Evolutionary conservation across 1,140 invertebrate genomes (phyloP).

Genomic region (Scaptomyza graminum): DNA sequence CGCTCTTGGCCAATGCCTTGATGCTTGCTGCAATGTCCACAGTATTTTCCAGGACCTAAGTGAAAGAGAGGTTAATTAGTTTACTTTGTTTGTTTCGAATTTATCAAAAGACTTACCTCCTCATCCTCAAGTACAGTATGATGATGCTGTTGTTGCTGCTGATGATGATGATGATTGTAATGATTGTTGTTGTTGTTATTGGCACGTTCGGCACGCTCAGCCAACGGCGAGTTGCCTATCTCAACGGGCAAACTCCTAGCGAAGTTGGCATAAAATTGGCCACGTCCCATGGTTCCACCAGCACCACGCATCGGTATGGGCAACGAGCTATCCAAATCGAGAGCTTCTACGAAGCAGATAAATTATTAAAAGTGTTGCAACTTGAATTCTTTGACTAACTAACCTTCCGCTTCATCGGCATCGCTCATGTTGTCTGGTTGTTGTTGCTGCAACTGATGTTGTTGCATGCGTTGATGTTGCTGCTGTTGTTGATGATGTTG

Average conservation of each 20-base stretch:
- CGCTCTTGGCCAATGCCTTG: constrained; percentile 92
- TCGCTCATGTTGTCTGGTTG: constrained; percentile 67
- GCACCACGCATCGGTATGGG: constrained; percentile 59
- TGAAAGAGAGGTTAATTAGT: background rate
- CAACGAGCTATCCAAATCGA: constrained; percentile 73
- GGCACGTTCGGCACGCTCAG: constrained; percentile 53
- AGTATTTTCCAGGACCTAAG: constrained; percentile 74
- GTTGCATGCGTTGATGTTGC: constrained; percentile 34
- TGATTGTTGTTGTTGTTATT: constrained; percentile 43
- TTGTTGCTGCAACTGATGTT: constrained; percentile 34
- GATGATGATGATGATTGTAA: constrained; percentile 33
- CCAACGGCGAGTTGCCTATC: constrained; percentile 73
- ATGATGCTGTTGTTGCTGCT: constrained; percentile 10
- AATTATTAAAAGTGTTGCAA: background rate
- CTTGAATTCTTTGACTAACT: background rate
- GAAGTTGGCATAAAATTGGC: constrained; percentile 58
- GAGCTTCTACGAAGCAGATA: constrained; percentile 53
- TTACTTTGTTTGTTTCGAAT: background rate
- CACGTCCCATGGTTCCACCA: constrained; percentile 9
- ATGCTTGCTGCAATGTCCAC: constrained; percentile 93
- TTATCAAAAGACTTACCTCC: constrained; percentile 55
- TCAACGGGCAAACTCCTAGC: constrained; percentile 78
- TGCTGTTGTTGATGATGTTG: constrained; percentile 45
- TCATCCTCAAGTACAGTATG: constrained; percentile 53
- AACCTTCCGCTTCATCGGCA: constrained; percentile 80